A percentile compares a stretch with the other conserved stretches of the same genome.
Conservation (phyloP, 2,888 invertebrate species). For the Mesodorylaimus sp. region DNA sequence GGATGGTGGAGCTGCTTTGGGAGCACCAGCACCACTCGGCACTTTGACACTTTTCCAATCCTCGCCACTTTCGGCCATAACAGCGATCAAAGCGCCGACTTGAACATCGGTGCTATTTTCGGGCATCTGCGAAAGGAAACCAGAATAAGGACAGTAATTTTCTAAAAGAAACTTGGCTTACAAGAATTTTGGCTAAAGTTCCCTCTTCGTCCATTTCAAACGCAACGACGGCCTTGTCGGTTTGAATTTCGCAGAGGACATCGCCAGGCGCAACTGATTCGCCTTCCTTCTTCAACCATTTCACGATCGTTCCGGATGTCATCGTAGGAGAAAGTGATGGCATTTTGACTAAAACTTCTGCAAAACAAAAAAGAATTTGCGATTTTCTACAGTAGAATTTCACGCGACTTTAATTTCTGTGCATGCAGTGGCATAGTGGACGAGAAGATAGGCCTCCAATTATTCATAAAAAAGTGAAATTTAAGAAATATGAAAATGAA, state of each 20-base stretch:
- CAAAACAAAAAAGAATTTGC: too few species aligned
- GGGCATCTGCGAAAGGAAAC: conserved; percentile 19
- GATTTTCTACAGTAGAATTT: too few species aligned
- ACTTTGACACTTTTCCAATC: conserved; percentile 41
- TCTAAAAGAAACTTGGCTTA: conserved; percentile 17
- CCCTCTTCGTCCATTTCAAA: conserved; percentile 45
- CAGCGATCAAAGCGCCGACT: conserved; percentile 42
- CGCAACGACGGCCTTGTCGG: conserved; percentile 46
- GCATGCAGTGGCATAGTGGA: too few species aligned
- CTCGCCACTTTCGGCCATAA: conserved; percentile 43
- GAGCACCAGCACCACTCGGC: too few species aligned
- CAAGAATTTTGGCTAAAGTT: conserved; percentile 44
- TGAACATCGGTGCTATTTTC: conserved; percentile 41
- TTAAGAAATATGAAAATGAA: too few species aligned
- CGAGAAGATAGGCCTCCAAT: too few species aligned
- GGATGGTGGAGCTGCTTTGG: too few species aligned
- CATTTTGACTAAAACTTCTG: conserved; percentile 31
- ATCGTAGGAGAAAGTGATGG: conserved; percentile 47
- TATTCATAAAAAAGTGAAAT: too few species aligned
- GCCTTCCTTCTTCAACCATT: conserved; percentile 41
- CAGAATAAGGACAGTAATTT: background rate
- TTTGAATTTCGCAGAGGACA: conserved; percentile 46
- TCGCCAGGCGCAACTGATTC: conserved; percentile 39
- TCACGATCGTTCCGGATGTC: conserved; percentile 37
- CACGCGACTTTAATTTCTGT: too few species aligned